These are phyloP conservation scores for Rhinoraja longicauda DNA, from an alignment of 2,797 vertebrate species.

Conservation along the genomic window DNA sequence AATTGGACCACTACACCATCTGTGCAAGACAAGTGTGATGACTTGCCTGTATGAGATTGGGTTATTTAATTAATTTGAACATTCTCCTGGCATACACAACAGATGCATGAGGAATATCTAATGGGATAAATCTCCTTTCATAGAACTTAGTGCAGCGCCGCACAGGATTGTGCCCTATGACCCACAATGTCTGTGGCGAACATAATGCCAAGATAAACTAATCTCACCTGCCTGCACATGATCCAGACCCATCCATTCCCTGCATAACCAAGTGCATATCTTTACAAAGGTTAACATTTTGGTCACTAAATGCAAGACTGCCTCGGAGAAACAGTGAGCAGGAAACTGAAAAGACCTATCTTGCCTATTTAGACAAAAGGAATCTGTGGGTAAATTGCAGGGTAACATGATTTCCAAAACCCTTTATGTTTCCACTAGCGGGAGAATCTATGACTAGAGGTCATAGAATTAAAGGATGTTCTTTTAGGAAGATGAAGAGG, in stretches of 20 bases:
- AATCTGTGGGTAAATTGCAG: background rate
- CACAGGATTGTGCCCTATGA: too few species aligned
- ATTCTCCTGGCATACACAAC: background rate
- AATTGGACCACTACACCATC: background rate
- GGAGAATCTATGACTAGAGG: too few species aligned
- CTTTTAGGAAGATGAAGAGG: too few species aligned
- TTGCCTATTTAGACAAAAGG: background rate
- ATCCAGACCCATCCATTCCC: background rate
- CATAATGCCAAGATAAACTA: too few species aligned
- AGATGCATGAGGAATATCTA: background rate
- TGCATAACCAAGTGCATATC: too few species aligned
- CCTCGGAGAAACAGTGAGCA: background rate
- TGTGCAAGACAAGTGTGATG: too few species aligned
- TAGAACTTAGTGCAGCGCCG: too few species aligned
- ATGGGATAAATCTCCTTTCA: background rate
- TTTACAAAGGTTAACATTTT: background rate
- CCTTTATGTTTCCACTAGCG: background rate
- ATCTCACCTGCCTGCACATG: too few species aligned
- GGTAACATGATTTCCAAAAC: background rate
- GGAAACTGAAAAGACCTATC: background rate
- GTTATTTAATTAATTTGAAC: background rate
- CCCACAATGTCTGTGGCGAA: too few species aligned
- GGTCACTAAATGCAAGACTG: background rate
- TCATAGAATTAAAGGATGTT: too few species aligned
- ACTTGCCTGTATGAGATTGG: background rate